A percentile compares a stretch with the other conserved stretches of the same genome.
These are phyloP conservation scores for Cyclina sinensis DNA, from an alignment of 1,140 invertebrate genomes.

Conservation along the genomic window DNA sequence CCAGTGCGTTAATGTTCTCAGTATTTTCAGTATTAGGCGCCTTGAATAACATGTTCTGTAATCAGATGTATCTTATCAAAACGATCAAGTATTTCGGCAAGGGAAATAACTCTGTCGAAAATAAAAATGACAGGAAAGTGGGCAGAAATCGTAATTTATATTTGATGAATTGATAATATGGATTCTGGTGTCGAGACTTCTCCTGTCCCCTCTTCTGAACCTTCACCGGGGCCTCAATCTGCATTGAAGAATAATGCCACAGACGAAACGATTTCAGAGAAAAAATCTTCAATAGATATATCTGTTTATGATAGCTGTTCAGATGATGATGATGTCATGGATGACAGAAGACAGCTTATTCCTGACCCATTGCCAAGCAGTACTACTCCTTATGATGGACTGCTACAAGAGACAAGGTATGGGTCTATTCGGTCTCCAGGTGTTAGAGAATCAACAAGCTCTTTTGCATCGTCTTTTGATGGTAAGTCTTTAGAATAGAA, in stretches of 20 bases:
- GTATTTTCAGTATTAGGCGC: too few species aligned
- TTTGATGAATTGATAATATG: neutral
- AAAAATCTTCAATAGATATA: neutral
- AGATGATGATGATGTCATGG: neutral
- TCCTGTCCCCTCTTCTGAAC: constrained; percentile 6
- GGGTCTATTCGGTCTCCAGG: neutral
- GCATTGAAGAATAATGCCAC: neutral
- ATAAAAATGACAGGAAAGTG: too few species aligned
- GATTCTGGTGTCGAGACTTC: neutral
- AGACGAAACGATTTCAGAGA: too few species aligned
- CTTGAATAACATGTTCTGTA: too few species aligned
- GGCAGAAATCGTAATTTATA: too few species aligned
- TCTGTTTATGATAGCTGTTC: neutral
- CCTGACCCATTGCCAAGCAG: neutral
- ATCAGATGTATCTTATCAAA: too few species aligned
- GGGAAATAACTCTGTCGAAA: too few species aligned
- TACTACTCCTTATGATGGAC: neutral
- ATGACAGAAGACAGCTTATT: constrained; percentile 10
- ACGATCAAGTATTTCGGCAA: too few species aligned
- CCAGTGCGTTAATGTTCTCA: too few species aligned
- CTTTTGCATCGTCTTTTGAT: neutral
- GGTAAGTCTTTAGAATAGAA: too few species aligned
- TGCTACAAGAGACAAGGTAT: neutral
- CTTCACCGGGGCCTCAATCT: neutral
- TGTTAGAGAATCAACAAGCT: neutral